Conservation (phyloP, 2,797 vertebrate species). For the Xenops minutus region DNA sequence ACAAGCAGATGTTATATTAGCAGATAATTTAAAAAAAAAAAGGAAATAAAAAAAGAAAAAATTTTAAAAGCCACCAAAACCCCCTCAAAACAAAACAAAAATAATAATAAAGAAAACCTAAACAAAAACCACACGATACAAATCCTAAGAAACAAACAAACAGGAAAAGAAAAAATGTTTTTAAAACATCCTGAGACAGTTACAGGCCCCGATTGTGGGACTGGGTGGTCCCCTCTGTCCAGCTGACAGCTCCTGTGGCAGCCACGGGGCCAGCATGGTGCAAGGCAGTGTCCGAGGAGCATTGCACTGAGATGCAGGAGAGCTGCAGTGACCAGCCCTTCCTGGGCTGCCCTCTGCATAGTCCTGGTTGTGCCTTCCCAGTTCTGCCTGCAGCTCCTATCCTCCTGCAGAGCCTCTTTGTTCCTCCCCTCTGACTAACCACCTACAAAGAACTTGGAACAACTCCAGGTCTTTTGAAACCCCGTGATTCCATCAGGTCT, state of each 20-base stretch:
- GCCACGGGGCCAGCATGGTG: accelerated
- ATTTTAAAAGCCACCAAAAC: neutral
- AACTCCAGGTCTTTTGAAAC: neutral
- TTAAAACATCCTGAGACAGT: too few relatives aligned
- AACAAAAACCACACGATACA: neutral
- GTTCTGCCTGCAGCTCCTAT: neutral
- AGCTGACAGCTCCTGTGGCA: neutral
- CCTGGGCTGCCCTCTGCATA: neutral
- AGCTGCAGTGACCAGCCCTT: neutral
- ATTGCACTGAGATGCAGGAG: neutral
- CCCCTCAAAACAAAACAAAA: too few relatives aligned
- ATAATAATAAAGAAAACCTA: neutral
- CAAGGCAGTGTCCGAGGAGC: neutral
- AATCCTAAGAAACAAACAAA: neutral
- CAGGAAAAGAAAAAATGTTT: neutral
- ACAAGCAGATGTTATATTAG: too few relatives aligned
- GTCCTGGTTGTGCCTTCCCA: accelerated
- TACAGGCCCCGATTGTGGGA: neutral
- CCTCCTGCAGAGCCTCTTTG: neutral
- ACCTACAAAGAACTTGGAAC: neutral
- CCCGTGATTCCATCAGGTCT: neutral
- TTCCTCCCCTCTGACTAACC: accelerated
- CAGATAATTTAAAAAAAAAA: too few relatives aligned
- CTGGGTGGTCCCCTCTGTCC: neutral
- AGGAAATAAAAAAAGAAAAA: too few relatives aligned